Conservation (phyloP, 2,888 invertebrate genomes). For the Chalcosyrphus nemorum region DNA sequence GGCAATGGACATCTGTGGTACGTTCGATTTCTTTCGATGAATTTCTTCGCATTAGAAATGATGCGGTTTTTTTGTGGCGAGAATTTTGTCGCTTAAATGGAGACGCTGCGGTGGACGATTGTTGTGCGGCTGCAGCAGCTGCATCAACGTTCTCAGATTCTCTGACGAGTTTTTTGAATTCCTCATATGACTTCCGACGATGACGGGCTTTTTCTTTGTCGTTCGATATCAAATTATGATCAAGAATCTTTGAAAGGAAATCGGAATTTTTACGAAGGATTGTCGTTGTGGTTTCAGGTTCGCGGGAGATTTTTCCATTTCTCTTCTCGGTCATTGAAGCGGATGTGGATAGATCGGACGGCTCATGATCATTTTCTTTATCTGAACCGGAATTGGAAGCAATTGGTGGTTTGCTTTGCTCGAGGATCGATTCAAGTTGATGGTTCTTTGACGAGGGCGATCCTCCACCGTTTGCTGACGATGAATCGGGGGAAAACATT, state of each 20-base stretch:
- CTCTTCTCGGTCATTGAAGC: conserved; percentile 49
- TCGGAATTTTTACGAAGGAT: conserved; percentile 80
- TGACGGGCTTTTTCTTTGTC: conserved; percentile 80
- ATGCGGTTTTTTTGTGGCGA: conserved; percentile 79
- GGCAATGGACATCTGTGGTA: conserved; percentile 58
- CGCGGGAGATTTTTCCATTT: conserved; percentile 54
- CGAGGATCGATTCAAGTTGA: conserved; percentile 63
- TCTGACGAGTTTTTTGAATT: conserved; percentile 81
- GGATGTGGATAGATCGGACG: conserved; percentile 3
- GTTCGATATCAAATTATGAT: conserved; percentile 78
- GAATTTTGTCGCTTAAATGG: conserved; percentile 80
- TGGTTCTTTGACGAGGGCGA: conserved; percentile 53
- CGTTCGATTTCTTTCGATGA: conserved; percentile 71
- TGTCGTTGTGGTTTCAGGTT: conserved; percentile 78
- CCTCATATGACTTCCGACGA: conserved; percentile 82
- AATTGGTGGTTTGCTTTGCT: conserved; percentile 57
- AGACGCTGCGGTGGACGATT: conserved; percentile 51
- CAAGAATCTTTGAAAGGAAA: conserved; percentile 81
- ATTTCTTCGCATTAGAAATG: conserved; percentile 77
- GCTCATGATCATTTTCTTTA: conserved; percentile 74
- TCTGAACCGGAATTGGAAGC: conserved; percentile 34
- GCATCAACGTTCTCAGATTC: conserved; percentile 77
- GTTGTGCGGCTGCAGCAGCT: conserved; percentile 28
- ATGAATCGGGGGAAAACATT: conserved; percentile 55
- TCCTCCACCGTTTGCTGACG: conserved; percentile 3